Conservation (phyloP, 2,888 invertebrate species). For the Tinea semifulvella region DNA sequence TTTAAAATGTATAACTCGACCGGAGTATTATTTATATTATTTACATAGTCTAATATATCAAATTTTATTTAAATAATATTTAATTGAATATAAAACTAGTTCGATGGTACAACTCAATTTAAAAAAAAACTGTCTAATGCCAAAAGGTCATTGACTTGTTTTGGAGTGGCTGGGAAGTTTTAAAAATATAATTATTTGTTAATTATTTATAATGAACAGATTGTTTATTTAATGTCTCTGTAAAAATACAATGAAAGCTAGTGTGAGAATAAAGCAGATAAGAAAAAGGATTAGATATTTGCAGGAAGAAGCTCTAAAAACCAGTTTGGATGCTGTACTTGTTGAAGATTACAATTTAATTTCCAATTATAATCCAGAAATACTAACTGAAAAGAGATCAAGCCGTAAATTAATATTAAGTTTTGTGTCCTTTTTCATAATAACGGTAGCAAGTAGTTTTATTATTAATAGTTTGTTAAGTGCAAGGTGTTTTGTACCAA, state of each 20-base stretch:
- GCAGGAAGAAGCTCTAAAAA: constrained; percentile 36
- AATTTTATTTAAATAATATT: too few species aligned
- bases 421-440: constrained; percentile 28
- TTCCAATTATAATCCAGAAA: constrained; percentile 29
- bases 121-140: background rate
- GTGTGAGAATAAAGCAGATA: constrained; percentile 18
- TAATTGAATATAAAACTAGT: too few species aligned
- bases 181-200: constrained; percentile 5
- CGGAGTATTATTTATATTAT: too few species aligned
- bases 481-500: constrained; percentile 79
- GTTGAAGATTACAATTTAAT: constrained; percentile 36
- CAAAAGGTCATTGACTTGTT: constrained; percentile 1
- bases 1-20: too few species aligned
- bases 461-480: constrained; percentile 50
- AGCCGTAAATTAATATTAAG: constrained; percentile 30
- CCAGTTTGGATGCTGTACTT: constrained; percentile 31
- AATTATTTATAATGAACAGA: background rate
- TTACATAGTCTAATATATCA: too few species aligned
- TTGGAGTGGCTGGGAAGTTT: background rate
- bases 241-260: constrained; percentile 8
- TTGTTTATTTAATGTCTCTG: background rate
- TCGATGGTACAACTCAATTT: too few species aligned
- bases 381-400: constrained; percentile 22
- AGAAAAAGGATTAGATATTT: constrained; percentile 28
- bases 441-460: constrained; percentile 31